Evolutionary conservation across 2,888 invertebrate genomes (phyloP).

Genomic region (Campopleginae sp.): DNA sequence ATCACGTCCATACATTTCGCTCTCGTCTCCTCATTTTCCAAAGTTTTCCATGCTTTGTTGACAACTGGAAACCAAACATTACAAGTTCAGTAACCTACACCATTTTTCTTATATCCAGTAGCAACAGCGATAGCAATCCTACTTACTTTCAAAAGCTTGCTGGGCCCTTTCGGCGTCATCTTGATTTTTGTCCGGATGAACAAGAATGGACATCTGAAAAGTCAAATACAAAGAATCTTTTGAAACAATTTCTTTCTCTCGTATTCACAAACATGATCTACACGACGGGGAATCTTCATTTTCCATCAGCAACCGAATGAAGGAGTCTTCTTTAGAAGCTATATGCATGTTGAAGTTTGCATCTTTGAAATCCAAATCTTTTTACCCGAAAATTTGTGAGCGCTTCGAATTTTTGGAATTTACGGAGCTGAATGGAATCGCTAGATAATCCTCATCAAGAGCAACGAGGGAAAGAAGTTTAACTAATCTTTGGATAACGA

Average conservation of each 20-base stretch:
- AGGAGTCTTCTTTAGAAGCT: too few species aligned
- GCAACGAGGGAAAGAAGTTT: too few species aligned
- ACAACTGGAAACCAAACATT: constrained; percentile 86
- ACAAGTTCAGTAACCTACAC: background rate
- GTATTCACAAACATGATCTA: background rate
- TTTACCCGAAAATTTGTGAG: too few species aligned
- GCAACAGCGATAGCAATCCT: constrained; percentile 55
- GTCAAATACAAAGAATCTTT: constrained; percentile 61
- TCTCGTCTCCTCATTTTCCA: constrained; percentile 97
- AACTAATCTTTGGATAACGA: too few species aligned
- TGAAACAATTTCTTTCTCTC: background rate
- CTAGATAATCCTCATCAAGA: too few species aligned
- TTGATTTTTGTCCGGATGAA: constrained; percentile 99
- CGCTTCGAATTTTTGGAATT: too few species aligned
- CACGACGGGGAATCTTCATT: too few species aligned
- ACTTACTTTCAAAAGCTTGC: constrained; percentile 93
- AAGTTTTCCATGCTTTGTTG: constrained; percentile 96
- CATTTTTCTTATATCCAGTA: background rate
- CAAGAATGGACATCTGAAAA: constrained; percentile 94
- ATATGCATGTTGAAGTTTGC: too few species aligned
- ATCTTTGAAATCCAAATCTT: too few species aligned
- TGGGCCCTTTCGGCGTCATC: constrained; percentile 98
- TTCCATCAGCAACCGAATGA: too few species aligned
- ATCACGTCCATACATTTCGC: constrained; percentile 98
- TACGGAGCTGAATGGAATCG: too few species aligned